Percentiles rank a stretch among this genome's conserved stretches.
Conservation (phyloP, 2,888 invertebrate species). For the Campopleginae sp. region DNA sequence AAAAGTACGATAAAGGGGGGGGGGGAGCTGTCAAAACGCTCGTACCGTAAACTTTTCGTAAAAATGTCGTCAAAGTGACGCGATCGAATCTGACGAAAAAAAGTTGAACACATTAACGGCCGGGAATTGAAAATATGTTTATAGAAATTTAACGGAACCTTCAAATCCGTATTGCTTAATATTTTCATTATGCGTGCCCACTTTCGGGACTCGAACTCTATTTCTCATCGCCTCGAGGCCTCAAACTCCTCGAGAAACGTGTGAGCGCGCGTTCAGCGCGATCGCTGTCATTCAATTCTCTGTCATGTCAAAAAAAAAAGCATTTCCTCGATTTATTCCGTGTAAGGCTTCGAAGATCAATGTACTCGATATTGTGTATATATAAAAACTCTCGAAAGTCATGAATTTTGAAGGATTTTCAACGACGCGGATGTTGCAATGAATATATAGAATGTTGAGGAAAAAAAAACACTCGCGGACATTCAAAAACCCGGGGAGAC, state of each 20-base stretch:
- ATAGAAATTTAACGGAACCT: background rate
- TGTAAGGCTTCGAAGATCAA: background rate
- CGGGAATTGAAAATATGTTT: background rate
- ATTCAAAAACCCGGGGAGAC: background rate
- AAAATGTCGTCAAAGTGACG: background rate
- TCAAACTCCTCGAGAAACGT: background rate
- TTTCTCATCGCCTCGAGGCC: background rate
- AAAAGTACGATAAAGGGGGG: background rate
- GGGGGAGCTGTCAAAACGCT: background rate
- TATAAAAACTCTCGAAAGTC: background rate
- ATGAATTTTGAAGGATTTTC: background rate
- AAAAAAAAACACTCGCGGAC: background rate
- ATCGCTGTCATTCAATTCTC: background rate
- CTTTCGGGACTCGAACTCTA: background rate
- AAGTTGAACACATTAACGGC: background rate
- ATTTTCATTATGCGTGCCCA: background rate
- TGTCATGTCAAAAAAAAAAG: conserved; percentile 12
- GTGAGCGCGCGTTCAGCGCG: background rate
- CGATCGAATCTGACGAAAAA: background rate
- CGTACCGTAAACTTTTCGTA: background rate
- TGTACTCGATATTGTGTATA: background rate
- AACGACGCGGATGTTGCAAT: background rate
- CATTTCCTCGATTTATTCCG: background rate
- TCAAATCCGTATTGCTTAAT: background rate
- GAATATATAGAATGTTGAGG: background rate